Conservation (phyloP, 2,888 invertebrate genomes). For the Drosophila multiciliata region DNA sequence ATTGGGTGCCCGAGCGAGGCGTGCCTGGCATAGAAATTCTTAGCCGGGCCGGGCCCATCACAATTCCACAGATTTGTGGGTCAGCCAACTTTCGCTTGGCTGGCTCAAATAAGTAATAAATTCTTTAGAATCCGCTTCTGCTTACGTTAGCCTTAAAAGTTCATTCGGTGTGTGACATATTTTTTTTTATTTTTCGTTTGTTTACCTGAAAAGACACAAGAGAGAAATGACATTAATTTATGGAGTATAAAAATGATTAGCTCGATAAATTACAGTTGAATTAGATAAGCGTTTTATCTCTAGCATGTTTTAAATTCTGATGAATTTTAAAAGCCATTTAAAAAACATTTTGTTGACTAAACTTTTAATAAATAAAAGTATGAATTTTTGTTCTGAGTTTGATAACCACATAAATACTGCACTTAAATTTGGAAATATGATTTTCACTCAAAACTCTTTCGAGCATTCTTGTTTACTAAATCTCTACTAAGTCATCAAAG, state of each 20-base stretch:
- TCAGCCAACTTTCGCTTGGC: conserved; percentile 58
- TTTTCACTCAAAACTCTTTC: background rate
- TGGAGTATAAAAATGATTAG: background rate
- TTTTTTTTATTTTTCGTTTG: conserved; percentile 7
- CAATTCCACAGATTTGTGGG: conserved; percentile 43
- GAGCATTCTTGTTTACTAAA: background rate
- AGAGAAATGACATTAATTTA: conserved; percentile 18
- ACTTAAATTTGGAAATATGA: background rate
- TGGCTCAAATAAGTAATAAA: conserved; percentile 43
- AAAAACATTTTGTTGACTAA: background rate
- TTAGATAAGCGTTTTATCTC: background rate
- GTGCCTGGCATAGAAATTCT: conserved; percentile 64
- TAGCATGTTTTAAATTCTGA: too few species aligned
- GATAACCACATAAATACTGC: background rate
- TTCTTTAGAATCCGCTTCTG: conserved; percentile 14
- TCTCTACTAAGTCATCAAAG: background rate
- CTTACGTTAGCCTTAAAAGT: conserved; percentile 33
- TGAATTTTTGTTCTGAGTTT: background rate
- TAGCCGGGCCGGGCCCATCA: background rate
- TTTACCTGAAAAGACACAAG: conserved; percentile 49
- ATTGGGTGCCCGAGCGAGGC: conserved; percentile 51
- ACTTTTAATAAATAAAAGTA: background rate
- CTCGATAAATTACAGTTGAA: background rate
- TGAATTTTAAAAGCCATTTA: background rate
- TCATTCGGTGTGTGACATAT: conserved; percentile 25